Conservation (phyloP, 2,797 vertebrate species). For the Hephaestus fuliginosus region DNA sequence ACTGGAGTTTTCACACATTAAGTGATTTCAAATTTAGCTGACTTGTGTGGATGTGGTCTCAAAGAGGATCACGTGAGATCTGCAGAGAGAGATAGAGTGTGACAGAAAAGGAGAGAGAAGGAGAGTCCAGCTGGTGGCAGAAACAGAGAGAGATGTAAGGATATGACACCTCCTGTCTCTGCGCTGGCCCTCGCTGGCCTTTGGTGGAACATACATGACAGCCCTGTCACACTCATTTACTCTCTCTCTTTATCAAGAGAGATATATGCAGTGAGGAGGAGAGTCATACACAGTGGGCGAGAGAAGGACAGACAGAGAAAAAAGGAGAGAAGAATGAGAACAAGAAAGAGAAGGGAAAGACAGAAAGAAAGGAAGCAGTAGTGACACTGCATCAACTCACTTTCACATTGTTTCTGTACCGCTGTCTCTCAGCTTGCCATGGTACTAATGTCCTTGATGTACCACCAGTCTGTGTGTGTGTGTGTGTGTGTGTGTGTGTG, state of each 20-base stretch:
- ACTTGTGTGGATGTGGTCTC: not conserved
- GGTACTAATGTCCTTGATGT: constrained; percentile 88
- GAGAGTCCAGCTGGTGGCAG: constrained; percentile 79
- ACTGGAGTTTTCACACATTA: not conserved
- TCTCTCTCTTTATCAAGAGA: constrained; percentile 52
- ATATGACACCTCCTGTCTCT: constrained; percentile 95
- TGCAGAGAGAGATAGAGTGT: constrained; percentile 57
- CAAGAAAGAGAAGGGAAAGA: constrained; percentile 13
- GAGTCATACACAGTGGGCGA: constrained; percentile 31
- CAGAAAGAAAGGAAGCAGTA: constrained; percentile 70
- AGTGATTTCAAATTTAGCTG: not conserved
- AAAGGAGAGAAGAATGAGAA: constrained; percentile 60
- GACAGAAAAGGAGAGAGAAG: constrained; percentile 77
- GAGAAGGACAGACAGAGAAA: constrained; percentile 56
- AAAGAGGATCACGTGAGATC: constrained; percentile 18
- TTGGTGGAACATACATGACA: constrained; percentile 86
- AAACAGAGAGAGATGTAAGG: constrained; percentile 87
- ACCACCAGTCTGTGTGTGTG: constrained; percentile 83
- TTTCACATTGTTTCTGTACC: constrained; percentile 89
- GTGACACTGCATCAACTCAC: constrained; percentile 92
- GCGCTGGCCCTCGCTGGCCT: constrained; percentile 67
- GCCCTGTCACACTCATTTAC: constrained; percentile 90
- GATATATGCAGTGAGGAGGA: constrained; percentile 42
- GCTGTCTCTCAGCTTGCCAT: constrained; percentile 89
- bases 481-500: constrained; percentile 17